phyloP scores from a whole-genome alignment of 2,888 invertebrate genomes.

The Kryphioiulus occultus region DNA sequence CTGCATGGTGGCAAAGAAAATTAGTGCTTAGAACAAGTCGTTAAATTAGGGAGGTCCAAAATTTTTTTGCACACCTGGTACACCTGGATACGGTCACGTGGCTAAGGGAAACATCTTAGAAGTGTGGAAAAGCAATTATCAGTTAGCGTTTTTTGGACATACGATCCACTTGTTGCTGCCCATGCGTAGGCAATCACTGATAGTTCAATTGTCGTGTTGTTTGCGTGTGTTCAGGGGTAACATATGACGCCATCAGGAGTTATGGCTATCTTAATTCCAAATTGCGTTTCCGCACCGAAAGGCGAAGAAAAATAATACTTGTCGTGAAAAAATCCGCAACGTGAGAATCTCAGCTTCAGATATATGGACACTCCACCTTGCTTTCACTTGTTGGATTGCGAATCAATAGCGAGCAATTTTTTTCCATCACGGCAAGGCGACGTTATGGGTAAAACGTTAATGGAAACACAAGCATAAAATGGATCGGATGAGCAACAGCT shows the following conservation, averaged over 20 bases:
- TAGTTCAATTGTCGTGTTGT: neutral
- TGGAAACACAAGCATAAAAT: constrained; percentile 35
- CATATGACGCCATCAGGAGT: neutral
- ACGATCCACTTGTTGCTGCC: neutral
- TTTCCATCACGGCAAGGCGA: neutral
- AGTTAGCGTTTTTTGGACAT: no score
- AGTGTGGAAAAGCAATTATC: no score
- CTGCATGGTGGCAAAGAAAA: no score
- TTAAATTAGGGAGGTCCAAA: no score
- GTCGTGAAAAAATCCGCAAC: neutral
- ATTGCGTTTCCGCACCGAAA: neutral
- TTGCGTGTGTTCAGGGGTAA: neutral
- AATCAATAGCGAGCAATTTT: neutral
- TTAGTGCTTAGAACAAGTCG: no score
- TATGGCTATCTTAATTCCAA: neutral
- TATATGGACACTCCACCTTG: neutral
- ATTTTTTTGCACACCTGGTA: no score
- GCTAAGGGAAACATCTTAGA: no score
- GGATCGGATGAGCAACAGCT: constrained; percentile 16
- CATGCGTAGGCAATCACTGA: neutral
- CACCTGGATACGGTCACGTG: no score
- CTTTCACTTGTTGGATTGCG: constrained; percentile 16
- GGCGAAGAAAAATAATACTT: neutral
- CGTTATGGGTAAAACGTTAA: constrained; percentile 9
- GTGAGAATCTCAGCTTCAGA: neutral